phyloP scores from a whole-genome alignment of 2,888 invertebrate genomes.

The Bimastos eiseni region DNA sequence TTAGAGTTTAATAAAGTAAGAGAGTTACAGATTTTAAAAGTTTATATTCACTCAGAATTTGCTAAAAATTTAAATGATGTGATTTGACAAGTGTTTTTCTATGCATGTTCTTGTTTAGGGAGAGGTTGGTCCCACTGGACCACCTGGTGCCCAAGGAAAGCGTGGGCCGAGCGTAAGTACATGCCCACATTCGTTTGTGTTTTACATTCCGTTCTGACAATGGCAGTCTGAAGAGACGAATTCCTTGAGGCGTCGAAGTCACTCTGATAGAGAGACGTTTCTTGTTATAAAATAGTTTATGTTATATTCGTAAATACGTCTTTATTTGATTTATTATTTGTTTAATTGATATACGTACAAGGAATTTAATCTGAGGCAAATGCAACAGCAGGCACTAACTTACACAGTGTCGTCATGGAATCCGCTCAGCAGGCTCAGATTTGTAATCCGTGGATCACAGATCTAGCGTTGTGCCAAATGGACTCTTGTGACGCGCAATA shows the following conservation, averaged over 20 bases:
- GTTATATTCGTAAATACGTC: background rate
- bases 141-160: constrained; percentile 70
- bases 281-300: background rate
- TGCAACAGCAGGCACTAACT: too few relatives aligned
- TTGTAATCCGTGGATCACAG: too few relatives aligned
- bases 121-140: constrained; percentile 69
- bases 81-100: background rate
- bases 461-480: too few relatives aligned
- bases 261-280: background rate
- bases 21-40: too few relatives aligned
- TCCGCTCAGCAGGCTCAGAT: too few relatives aligned
- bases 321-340: too few relatives aligned
- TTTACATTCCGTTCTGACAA: background rate
- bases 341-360: too few relatives aligned
- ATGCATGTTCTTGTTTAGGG: constrained; percentile 38
- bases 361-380: too few relatives aligned
- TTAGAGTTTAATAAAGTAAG: too few relatives aligned
- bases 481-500: too few relatives aligned
- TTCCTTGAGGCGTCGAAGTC: background rate
- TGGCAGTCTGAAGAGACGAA: background rate
- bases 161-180: constrained; percentile 66
- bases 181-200: background rate
- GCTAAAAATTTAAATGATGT: background rate
- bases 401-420: too few relatives aligned
- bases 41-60: background rate